phyloP scores from a whole-genome alignment of 2,888 invertebrate species.

The Cryptophagus acutangulus region DNA sequence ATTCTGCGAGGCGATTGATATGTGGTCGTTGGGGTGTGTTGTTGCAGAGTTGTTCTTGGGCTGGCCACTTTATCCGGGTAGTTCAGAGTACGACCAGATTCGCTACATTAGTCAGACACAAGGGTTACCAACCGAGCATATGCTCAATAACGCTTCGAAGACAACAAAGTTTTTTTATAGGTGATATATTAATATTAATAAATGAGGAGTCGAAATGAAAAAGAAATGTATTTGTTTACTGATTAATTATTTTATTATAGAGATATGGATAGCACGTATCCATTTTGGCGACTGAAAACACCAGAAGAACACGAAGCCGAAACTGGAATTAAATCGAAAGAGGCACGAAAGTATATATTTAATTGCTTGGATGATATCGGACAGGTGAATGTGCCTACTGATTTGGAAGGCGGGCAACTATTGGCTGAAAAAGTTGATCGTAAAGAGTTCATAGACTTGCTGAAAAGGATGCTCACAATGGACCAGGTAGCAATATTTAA shows the following conservation, averaged over 20 bases:
- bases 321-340: conserved; percentile 97
- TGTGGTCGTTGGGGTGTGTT: conserved; percentile 99
- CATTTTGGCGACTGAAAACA: conserved; percentile 84
- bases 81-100: conserved; percentile 98
- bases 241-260: too few species aligned
- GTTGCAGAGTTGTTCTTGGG: conserved; percentile 98
- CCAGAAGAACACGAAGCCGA: conserved; percentile 98
- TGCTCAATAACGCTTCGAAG: conserved; percentile 96
- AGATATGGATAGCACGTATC: conserved; percentile 87
- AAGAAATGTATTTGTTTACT: too few species aligned
- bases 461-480: conserved; percentile 97
- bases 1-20: conserved; percentile 99
- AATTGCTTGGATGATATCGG: conserved; percentile 99
- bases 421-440: conserved; percentile 96
- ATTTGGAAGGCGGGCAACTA: conserved; percentile 93
- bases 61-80: conserved; percentile 99
- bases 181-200: too few species aligned
- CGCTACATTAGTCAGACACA: conserved; percentile 74
- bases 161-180: conserved; percentile 98
- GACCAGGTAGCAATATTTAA: conserved; percentile 71
- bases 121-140: conserved; percentile 91
- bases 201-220: too few species aligned
- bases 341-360: conserved; percentile 98
- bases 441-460: conserved; percentile 93
- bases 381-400: conserved; percentile 94